Evolutionary conservation across 2,888 invertebrate species (phyloP), one percentile per base, ranked within the genome.

Genomic region (Drosophila cognata): DNA sequence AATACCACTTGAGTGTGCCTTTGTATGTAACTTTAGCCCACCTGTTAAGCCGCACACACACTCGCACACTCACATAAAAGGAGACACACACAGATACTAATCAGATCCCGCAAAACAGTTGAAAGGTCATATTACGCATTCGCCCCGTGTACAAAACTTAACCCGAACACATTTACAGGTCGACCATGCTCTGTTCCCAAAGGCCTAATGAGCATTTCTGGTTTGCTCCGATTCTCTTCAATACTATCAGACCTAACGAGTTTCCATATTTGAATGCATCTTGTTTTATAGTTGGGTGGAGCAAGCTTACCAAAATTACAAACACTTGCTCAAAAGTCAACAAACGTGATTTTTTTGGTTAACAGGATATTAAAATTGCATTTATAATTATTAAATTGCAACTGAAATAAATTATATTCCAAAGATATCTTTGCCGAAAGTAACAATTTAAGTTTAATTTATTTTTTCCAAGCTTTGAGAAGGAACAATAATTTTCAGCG

Each of bases 111-210:
- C 62, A 64, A 59, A 74, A 62, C 67, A 74, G 70, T 73, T 66
- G 71, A 81, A 74, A 87, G 79, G 71, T 65, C 58, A 33, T 29
- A 74, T 77, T 88, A 75, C 86, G 73, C 64, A 85, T 82, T 77
- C 88, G 86, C 60, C 55, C 25, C 10, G 48, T 64, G 46, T n/a
- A 59, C 35, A 43, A 62, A 67, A 66, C 60, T 73, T 66, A 77
- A 71, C 60, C 66, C 59, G n/a, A 63, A 53, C 71, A 60, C 70
- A 71, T 84, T 72, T 66, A 43, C 64, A 48, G 63, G 51, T 62
- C 38, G 48, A 35, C 38, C n/a, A 33, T n/a, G 13, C 21, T 16
- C 25, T 28, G 56, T 29, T 31, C 18, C 52, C 31, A 31, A 5
- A n/a, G 57, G 57, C 21, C 41, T 41, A 41, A 41, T 57, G 41